These are phyloP conservation scores for Drosophila algonquin DNA, from an alignment of 2,888 invertebrate species.

Conservation along the genomic window DNA sequence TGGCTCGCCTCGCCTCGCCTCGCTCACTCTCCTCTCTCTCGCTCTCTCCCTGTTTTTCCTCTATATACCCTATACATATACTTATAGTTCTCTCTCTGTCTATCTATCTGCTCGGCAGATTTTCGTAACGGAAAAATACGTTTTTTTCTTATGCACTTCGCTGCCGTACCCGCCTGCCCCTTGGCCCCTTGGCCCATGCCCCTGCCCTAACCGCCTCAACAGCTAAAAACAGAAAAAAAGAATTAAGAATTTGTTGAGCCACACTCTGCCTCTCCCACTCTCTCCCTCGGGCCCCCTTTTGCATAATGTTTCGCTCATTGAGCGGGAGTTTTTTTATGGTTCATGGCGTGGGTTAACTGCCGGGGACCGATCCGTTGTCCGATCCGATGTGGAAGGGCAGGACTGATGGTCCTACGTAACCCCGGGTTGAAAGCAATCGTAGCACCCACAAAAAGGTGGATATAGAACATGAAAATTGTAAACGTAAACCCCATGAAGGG, in stretches of 20 bases:
- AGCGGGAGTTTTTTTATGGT: slow-evolving; percentile 36
- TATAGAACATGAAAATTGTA: background rate
- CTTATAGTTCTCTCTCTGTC: slow-evolving; percentile 2
- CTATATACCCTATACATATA: background rate
- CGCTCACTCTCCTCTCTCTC: slow-evolving; percentile 21
- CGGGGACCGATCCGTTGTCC: slow-evolving; percentile 4
- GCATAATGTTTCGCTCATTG: slow-evolving; percentile 55
- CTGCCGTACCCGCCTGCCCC: slow-evolving; percentile 4
- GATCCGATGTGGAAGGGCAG: background rate
- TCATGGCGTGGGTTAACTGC: slow-evolving; percentile 37
- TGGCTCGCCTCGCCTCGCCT: slow-evolving; percentile 10
- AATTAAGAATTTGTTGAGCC: slow-evolving; percentile 52
- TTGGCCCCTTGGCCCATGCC: background rate
- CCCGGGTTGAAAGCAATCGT: background rate
- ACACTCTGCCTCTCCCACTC: slow-evolving; percentile 6
- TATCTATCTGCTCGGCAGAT: slow-evolving; percentile 63
- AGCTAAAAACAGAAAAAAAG: background rate
- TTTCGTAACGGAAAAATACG: slow-evolving; percentile 75
- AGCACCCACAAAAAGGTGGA: background rate
- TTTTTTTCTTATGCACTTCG: slow-evolving; percentile 65
- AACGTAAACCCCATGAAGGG: background rate
- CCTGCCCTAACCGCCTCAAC: background rate
- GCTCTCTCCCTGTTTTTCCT: slow-evolving; percentile 18
- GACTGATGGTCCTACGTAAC: background rate
- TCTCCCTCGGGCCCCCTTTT: background rate